A percentile compares a stretch with the other conserved stretches of the same genome.
These are phyloP conservation scores for Lepisosteus oculatus DNA, from an alignment of 2,113 vertebrate genomes.

Conservation along the genomic window DNA sequence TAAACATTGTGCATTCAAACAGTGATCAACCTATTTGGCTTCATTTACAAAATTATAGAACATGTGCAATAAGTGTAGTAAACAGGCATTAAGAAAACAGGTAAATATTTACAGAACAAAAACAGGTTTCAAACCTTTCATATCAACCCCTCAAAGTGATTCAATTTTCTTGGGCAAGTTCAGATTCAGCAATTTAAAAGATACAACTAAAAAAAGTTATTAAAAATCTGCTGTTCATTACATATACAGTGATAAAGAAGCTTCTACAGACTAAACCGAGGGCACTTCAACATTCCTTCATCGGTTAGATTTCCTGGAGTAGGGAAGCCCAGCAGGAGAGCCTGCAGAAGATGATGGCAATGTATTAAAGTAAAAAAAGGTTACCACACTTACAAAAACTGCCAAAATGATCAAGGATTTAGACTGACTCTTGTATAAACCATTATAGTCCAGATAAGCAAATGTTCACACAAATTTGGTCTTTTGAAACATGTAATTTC, in stretches of 20 bases:
- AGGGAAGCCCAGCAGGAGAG: conserved; percentile 33
- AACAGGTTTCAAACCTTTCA: conserved; percentile 37
- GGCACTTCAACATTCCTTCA: conserved; percentile 34
- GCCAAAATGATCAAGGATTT: not conserved
- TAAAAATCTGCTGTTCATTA: conserved; percentile 13
- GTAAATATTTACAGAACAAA: conserved; percentile 38
- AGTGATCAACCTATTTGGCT: conserved; percentile 23
- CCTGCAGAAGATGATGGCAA: conserved; percentile 30
- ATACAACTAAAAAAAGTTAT: conserved; percentile 24
- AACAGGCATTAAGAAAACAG: conserved; percentile 20
- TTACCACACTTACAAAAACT: not conserved
- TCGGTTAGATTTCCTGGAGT: conserved; percentile 47
- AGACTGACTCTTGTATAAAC: not conserved
- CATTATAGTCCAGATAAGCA: not conserved
- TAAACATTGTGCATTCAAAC: conserved; percentile 34
- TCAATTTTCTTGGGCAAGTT: conserved; percentile 18
- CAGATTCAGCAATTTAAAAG: conserved; percentile 33
- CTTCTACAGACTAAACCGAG: no score
- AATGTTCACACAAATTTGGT: not conserved
- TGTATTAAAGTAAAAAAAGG: not conserved
- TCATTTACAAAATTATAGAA: conserved; percentile 45
- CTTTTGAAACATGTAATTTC: no score
- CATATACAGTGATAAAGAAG: no score
- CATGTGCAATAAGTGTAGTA: conserved; percentile 21
- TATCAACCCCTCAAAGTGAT: conserved; percentile 24